Percentiles rank a stretch among this genome's conserved stretches.
These are phyloP conservation scores for Philypnodon macrostomus DNA, from an alignment of 2,797 vertebrate species.

Conservation along the genomic window DNA sequence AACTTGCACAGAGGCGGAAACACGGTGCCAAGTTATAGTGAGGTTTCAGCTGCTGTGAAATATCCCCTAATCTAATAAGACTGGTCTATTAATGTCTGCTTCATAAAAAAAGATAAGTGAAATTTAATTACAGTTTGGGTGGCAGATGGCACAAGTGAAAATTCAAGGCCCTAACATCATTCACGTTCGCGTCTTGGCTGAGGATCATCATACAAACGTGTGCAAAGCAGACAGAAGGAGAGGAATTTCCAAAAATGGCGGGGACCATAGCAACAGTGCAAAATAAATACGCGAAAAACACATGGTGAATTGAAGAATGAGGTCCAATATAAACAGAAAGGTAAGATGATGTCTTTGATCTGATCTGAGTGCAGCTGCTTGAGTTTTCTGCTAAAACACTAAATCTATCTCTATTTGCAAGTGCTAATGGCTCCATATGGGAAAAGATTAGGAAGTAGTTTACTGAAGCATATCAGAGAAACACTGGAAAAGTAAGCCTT, in stretches of 20 bases:
- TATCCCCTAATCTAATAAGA: slow-evolving; percentile 69
- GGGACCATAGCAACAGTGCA: slow-evolving; percentile 9
- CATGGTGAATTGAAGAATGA: too few relatives aligned
- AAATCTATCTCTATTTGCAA: slow-evolving; percentile 41
- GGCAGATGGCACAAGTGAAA: slow-evolving; percentile 71
- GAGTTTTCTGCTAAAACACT: slow-evolving; percentile 9
- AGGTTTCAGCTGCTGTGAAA: slow-evolving; percentile 57
- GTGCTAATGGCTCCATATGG: slow-evolving; percentile 23
- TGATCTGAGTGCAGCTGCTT: slow-evolving; percentile 6
- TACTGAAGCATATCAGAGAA: slow-evolving; percentile 19
- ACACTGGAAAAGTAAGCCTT: slow-evolving; percentile 21
- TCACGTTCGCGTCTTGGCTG: slow-evolving; percentile 38
- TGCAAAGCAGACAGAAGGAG: slow-evolving; percentile 38
- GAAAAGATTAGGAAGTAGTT: slow-evolving; percentile 24
- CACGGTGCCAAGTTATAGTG: slow-evolving; percentile 37
- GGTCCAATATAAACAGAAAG: slow-evolving; percentile 11
- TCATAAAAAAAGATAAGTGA: slow-evolving; percentile 69
- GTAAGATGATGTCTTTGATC: slow-evolving; percentile 8
- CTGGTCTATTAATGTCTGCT: slow-evolving; percentile 65
- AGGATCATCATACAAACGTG: slow-evolving; percentile 37
- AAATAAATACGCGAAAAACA: slow-evolving; percentile 43
- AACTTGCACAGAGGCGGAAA: slow-evolving; percentile 35
- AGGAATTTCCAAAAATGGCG: slow-evolving; percentile 34
- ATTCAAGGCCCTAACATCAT: slow-evolving; percentile 36
- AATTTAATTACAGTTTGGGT: slow-evolving; percentile 72